Conservation (phyloP, 2,888 invertebrate genomes). For the Drosophila seclusa region DNA sequence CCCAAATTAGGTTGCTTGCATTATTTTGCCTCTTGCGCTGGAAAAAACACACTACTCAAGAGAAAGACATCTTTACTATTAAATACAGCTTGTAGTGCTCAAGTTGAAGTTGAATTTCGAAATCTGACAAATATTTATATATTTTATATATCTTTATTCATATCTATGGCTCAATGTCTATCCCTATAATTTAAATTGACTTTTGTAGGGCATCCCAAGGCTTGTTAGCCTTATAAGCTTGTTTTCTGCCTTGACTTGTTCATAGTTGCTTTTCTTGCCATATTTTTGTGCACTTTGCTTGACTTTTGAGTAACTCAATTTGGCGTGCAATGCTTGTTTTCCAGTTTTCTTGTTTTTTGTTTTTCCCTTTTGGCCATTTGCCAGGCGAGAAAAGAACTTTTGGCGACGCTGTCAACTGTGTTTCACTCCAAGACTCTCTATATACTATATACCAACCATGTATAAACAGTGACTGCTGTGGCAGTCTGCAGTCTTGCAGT, state of each 20-base stretch:
- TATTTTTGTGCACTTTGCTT: constrained; percentile 20
- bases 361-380: constrained; percentile 39
- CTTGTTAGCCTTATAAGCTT: constrained; percentile 1
- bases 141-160: neutral
- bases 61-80: neutral
- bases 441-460: constrained; percentile 1
- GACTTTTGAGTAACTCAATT: constrained; percentile 54
- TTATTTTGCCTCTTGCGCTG: constrained; percentile 11
- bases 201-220: constrained; percentile 24
- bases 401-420: constrained; percentile 33
- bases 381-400: constrained; percentile 32
- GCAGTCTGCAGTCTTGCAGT: constrained; percentile 19
- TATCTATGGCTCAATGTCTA: neutral
- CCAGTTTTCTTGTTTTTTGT: neutral
- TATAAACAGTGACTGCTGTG: neutral
- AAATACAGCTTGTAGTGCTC: neutral
- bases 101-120: neutral
- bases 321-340: constrained; percentile 20
- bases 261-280: neutral
- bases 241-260: constrained; percentile 3
- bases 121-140: neutral
- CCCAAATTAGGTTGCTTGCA: constrained; percentile 41
- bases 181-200: neutral
- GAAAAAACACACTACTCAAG: neutral
- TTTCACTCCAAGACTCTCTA: constrained; percentile 12